Conservation (phyloP, 2,113 vertebrate genomes). For the Eidolon helvum region DNA sequence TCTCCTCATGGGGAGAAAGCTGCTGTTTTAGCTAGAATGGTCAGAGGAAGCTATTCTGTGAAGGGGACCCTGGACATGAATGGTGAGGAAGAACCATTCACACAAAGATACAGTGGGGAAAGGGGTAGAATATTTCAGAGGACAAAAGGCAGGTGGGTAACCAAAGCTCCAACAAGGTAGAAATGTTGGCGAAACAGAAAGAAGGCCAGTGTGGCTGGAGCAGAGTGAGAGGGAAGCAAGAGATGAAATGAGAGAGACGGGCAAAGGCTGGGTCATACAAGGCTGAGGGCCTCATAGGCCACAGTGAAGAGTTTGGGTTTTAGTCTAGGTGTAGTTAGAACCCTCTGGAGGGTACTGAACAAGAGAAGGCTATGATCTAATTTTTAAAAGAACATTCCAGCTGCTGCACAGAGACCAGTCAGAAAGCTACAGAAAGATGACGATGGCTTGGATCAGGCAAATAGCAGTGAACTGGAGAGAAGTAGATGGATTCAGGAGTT, state of each 20-base stretch:
- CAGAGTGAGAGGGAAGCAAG: not conserved
- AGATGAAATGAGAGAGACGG: not conserved
- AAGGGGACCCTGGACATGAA: not conserved
- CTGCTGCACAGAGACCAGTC: not conserved
- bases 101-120: not conserved
- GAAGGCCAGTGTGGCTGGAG: not conserved
- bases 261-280: not conserved
- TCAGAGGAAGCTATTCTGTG: not conserved
- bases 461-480: not conserved
- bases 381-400: not conserved
- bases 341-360: not conserved
- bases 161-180: not conserved
- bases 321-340: not conserved
- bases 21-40: not conserved
- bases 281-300: not conserved
- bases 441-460: no score
- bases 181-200: not conserved
- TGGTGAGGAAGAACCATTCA: not conserved
- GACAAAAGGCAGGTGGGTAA: accelerated
- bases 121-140: not conserved
- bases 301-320: not conserved
- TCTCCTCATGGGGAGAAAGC: no score
- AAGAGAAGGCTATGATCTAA: not conserved
- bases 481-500: not conserved
- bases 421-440: not conserved